Base-by-base conservation (phyloP, 2,797 vertebrate species). In the Rhabdomys pumilio region DNA sequence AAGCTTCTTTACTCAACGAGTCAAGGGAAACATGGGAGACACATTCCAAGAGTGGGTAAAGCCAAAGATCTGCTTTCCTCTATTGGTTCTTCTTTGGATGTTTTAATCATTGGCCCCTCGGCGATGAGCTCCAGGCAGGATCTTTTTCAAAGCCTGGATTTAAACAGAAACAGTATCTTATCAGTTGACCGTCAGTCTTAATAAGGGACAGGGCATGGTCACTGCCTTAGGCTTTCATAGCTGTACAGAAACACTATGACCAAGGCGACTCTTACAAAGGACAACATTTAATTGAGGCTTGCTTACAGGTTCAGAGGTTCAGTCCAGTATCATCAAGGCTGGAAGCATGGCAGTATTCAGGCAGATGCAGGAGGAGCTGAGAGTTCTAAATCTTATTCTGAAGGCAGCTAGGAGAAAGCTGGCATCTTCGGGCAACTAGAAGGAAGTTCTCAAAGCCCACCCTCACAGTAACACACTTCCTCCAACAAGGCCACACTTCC, bases 121-220 rank as follows among this genome's bases (percentile, higher is more conserved):
- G 22, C 24, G 57, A 55, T 76, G 79, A 91, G 38, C 24, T 55
- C 72, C 26, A 90, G 59, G 47, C 9, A 41, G 8, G 2, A 14
- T 57, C 13, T 22, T 67, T 84, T 69, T 91, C 88, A 80, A 69
- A 91, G 75, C 57, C 50, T 79, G 34, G 63, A 12, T 44, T 47
- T 79, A 80, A 93, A 59, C 67, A 85, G 41, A 29, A 88, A 95
- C 10, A 90, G 20, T 63, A 15, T 31, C 61, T 55, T 61, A 57
- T 26, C 69, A 44, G 26, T 61, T 69, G 19, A n/a, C 41, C 47
- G 31, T 91, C 47, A 75, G 8, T 34, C 83, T 72, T 47, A 15
- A 13, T 53, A 26, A 69, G 57, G 44, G 34, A 12, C 69, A 11
- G 29, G 44, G 50, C 79, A 3, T 38, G 67, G n/a, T 3, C 67